Evolutionary conservation across 2,888 invertebrate species (phyloP), one percentile per base, ranked within the genome.

Genomic region (Diaprepes abbreviatus): DNA sequence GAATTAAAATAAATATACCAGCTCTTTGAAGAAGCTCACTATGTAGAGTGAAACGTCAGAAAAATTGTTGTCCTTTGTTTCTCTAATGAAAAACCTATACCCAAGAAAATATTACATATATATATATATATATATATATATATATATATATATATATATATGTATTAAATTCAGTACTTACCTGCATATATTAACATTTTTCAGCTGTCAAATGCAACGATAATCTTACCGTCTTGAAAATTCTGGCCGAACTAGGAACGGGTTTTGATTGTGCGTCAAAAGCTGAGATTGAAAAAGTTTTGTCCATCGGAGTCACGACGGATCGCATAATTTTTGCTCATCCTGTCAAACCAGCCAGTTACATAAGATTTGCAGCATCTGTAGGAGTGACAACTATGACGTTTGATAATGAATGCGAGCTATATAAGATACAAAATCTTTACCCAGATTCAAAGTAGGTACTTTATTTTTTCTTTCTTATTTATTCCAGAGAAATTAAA

Each of bases 221-320:
- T 80, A 93, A 93, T 82, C 87, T 89, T 66, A 86, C 91, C 74
- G 89, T 99, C 68, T 86, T 99, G 75, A 90, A 92, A 83, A 90
- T 94, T 5, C 87, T 99, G 78, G 95, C 95, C 19, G 90, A 93
- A 24, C 87, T 97, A 75, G 98, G 98, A 55, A 88, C 92, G 40
- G 93, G 94, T 73, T 99, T 98, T 85, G 98, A 99, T 86, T 99
- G 98, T 87, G 98, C 98, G 59, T 97, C 97, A 73, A 96, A 96
- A 86, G 90, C 85, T 68, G 97, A 98, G 86, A 95, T 98, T 73
- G 91, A 93, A 79, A 92, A 93, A 79, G 89, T 95, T 77, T 82
- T 94, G 74, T 87, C 87, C 9, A 83, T 94, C 73, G 94, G 94
- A 28, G 92, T 95, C 3, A 85, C 88, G 33, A 88, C 94, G 0